A percentile compares a stretch with the other conserved stretches of the same genome.
Conservation (phyloP, 2,113 vertebrate genomes). For the Beaufortia kweichowensis region DNA sequence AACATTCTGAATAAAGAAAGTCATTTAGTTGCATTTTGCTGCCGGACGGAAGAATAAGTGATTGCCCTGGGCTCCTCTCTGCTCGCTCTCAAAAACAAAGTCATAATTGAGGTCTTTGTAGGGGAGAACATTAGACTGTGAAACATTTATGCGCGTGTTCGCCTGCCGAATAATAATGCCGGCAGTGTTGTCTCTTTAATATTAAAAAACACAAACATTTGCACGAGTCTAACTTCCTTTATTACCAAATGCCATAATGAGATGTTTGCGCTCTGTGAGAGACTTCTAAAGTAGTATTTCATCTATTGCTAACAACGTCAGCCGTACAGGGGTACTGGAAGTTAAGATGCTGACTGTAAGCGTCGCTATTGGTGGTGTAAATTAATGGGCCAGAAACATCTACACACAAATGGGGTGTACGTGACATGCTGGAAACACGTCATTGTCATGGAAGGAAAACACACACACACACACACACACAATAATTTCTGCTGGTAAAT, state of each 20-base stretch:
- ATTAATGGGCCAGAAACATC: slow-evolving; percentile 1
- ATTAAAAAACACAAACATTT: slow-evolving; percentile 51
- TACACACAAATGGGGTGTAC: neutral
- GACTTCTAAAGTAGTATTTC: slow-evolving; percentile 16
- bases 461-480: too few species aligned
- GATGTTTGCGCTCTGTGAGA: slow-evolving; percentile 45
- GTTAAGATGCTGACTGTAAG: neutral
- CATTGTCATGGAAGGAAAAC: neutral
- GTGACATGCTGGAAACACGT: neutral
- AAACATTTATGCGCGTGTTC: slow-evolving; percentile 46
- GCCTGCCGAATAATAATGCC: slow-evolving; percentile 35
- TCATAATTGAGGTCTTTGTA: slow-evolving; percentile 54
- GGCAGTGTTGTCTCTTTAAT: slow-evolving; percentile 42
- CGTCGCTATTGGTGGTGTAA: neutral
- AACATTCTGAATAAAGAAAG: slow-evolving; percentile 53
- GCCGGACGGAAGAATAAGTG: slow-evolving; percentile 47
- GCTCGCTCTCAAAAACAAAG: slow-evolving; percentile 45
- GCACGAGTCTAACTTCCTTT: slow-evolving; percentile 36
- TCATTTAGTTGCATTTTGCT: slow-evolving; percentile 49
- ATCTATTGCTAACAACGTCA: slow-evolving; percentile 25
- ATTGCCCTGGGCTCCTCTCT: slow-evolving; percentile 47
- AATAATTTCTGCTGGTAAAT: neutral
- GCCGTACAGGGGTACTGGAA: neutral
- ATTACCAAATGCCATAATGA: slow-evolving; percentile 46
- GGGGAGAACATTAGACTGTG: slow-evolving; percentile 48